phyloP scores from a whole-genome alignment of 2,797 vertebrate species.

The Pseudochirops cupreus region DNA sequence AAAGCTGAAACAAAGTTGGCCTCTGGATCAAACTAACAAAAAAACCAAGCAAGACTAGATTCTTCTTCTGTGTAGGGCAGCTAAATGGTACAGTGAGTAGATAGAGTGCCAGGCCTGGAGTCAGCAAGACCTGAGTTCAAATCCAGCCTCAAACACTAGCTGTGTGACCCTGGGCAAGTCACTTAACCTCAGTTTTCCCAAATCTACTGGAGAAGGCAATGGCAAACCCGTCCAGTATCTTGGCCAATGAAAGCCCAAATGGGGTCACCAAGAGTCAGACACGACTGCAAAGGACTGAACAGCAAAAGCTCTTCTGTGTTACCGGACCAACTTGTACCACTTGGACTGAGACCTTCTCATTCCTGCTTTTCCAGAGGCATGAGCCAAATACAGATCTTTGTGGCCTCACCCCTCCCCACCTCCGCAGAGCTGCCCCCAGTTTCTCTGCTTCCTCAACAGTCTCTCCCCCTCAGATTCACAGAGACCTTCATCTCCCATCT shows the following conservation, averaged over 20 bases:
- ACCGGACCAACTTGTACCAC: not conserved
- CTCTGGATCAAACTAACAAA: not conserved
- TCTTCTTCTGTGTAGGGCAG: not conserved
- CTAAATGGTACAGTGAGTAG: not conserved
- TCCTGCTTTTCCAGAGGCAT: not conserved
- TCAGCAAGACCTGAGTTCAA: not conserved
- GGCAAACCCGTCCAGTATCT: not conserved
- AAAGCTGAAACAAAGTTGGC: not conserved
- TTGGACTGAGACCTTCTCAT: not conserved
- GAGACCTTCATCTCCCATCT: not conserved
- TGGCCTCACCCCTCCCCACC: not conserved
- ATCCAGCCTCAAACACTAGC: not conserved
- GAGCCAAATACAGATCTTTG: not conserved
- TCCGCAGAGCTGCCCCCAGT: not conserved
- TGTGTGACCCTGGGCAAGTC: not conserved
- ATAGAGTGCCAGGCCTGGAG: not conserved
- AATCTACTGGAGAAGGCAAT: not conserved
- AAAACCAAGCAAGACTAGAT: not conserved
- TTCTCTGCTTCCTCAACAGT: not conserved
- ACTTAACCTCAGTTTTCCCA: not conserved
- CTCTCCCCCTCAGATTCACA: not conserved
- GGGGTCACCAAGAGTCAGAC: no score
- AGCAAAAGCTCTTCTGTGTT: not conserved
- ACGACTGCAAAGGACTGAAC: no score
- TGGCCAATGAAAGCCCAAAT: not conserved